Evolutionary conservation across 2,888 invertebrate genomes (phyloP), one percentile per base, ranked within the genome.

Genomic region (Caenorhabditis doughertyi): DNA sequence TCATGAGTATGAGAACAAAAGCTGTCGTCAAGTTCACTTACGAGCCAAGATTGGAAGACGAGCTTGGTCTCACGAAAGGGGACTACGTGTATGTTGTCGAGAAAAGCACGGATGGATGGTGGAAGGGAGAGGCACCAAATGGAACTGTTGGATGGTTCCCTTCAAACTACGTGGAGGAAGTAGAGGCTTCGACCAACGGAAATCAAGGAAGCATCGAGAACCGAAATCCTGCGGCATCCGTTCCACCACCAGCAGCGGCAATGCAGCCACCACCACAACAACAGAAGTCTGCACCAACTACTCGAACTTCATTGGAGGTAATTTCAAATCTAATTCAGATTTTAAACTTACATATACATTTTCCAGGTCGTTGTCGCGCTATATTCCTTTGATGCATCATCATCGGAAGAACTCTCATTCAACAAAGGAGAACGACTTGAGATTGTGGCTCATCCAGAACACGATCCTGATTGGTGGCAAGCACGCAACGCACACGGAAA

Each of bases 21-120:
- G 97, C 97, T 42, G 95, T 97, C 77, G 98, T 97, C 89, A 98
- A 98, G 93, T 99, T 97, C 93, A 92, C 93, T 80, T 94, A 94
- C 89, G 92, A 93, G 92, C 97, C 98, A 55, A 96, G 97, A 93
- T 97, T 98, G 93, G 95, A 96, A 1, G 99, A 99, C 92, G 99
- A 99, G 92, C 93, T 99, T 72, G 95, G 96, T 0, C 94, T 99
- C 85, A 95, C 95, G 55, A 99, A 98, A 93, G 98, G 97, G 88
- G 97, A 97, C 74, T 94, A 96, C 89, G 97, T 99, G 88, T 94
- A 96, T 83, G 98, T 99, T 87, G 93, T 98, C 86, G 98, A 99
- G 93, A 98, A 98, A 93, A 97, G 97, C 90, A 97, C 97, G 89
- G 99, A 99, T 93, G 97, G 96, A 83, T 99, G 99, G 99, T 99